Percentiles rank a stretch among this genome's conserved stretches.
These are phyloP conservation scores for Exocentrus adspersus DNA, from an alignment of 2,888 invertebrate species.

Conservation along the genomic window DNA sequence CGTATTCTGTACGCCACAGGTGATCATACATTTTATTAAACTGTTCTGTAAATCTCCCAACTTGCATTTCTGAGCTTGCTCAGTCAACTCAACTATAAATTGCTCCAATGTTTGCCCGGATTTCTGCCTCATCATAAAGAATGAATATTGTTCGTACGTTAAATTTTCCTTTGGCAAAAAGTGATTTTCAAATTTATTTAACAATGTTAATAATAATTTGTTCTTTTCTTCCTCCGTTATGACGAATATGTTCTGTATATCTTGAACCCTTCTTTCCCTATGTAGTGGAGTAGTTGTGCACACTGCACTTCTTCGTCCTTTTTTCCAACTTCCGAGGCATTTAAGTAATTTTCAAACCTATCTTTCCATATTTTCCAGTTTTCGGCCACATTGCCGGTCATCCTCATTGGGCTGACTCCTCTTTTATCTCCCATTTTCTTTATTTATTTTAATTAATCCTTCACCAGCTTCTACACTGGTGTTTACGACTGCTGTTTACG, in stretches of 20 bases:
- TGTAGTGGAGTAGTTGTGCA: constrained; percentile 44
- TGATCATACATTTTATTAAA: constrained; percentile 41
- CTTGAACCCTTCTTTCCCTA: constrained; percentile 44
- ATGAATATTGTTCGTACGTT: constrained; percentile 39
- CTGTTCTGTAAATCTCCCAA: constrained; percentile 38
- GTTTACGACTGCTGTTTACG: too few species aligned
- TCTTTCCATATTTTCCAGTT: constrained; percentile 43
- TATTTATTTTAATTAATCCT: too few species aligned
- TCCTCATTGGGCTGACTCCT: not conserved
- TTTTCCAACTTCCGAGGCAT: constrained; percentile 40
- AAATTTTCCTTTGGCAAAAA: constrained; percentile 44
- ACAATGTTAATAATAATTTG: too few species aligned
- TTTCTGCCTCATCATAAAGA: constrained; percentile 40
- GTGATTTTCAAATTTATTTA: constrained; percentile 40
- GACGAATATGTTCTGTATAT: constrained; percentile 43
- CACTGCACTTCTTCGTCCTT: constrained; percentile 42
- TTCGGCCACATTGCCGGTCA: constrained; percentile 38
- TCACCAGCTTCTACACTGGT: too few species aligned
- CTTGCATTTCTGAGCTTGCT: constrained; percentile 41
- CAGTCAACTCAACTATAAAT: constrained; percentile 42
- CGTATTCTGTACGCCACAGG: constrained; percentile 39
- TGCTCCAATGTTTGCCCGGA: constrained; percentile 41
- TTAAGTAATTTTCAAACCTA: constrained; percentile 40
- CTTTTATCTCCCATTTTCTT: not conserved
- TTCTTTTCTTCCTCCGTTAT: too few species aligned